phyloP scores from a whole-genome alignment of 2,888 invertebrate genomes.

The Agonopterix subpropinquella region DNA sequence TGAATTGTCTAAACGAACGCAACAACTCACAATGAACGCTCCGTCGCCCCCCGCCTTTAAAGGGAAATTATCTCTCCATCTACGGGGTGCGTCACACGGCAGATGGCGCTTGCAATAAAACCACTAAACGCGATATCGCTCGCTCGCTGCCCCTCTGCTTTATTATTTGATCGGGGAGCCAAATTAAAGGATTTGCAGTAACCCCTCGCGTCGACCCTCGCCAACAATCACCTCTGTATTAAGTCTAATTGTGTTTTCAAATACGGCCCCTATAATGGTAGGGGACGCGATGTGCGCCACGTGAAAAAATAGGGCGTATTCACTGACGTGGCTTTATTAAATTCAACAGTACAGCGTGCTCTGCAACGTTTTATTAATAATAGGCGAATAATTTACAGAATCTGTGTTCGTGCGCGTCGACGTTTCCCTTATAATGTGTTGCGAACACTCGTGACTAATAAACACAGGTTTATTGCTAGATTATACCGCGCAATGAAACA shows the following conservation, averaged over 20 bases:
- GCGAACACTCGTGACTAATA: conserved; percentile 50
- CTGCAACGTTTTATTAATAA: conserved; percentile 22
- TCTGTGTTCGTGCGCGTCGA: conserved; percentile 35
- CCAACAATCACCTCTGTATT: conserved; percentile 76
- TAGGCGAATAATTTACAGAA: conserved; percentile 25
- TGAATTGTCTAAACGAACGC: conserved; percentile 66
- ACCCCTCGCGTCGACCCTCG: conserved; percentile 68
- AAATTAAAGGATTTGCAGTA: conserved; percentile 75
- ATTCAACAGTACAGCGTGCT: conserved; percentile 48
- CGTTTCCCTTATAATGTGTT: conserved; percentile 38
- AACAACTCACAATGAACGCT: conserved; percentile 59
- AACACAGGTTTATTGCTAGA: conserved; percentile 45
- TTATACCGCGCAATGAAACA: conserved; percentile 43
- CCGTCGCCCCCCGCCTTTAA: conserved; percentile 52
- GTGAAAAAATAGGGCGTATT: conserved; percentile 67
- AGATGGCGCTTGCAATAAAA: conserved; percentile 76
- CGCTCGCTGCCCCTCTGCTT: conserved; percentile 61
- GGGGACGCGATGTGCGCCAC: conserved; percentile 52
- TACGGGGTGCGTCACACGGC: conserved; percentile 55
- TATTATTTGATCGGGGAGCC: conserved; percentile 75
- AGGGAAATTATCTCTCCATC: conserved; percentile 72
- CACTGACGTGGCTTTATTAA: conserved; percentile 61
- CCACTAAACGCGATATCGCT: conserved; percentile 74
- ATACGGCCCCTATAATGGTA: conserved; percentile 65
- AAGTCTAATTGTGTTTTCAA: conserved; percentile 76